Percentiles rank a stretch among this genome's conserved stretches.
These are phyloP conservation scores for Melanotaenia nigrans DNA, from an alignment of 2,797 vertebrate genomes.

Conservation along the genomic window DNA sequence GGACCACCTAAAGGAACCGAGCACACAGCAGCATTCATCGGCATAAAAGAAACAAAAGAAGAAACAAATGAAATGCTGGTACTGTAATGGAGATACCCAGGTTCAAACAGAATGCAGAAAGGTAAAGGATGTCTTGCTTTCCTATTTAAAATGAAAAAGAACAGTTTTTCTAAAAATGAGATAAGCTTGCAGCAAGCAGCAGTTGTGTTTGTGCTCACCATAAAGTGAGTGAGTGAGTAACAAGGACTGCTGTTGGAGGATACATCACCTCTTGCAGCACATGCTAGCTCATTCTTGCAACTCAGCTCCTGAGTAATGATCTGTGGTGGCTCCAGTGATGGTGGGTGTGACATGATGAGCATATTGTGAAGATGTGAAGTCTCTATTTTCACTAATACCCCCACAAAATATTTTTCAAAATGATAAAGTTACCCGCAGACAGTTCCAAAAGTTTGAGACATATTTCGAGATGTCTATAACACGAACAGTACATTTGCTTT, in stretches of 20 bases:
- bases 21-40: constrained; percentile 37
- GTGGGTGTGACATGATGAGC: constrained; percentile 11
- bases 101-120: constrained; percentile 48
- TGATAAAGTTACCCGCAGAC: not conserved
- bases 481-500: not conserved
- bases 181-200: constrained; percentile 37
- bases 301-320: constrained; percentile 44
- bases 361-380: constrained; percentile 13
- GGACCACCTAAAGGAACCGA: constrained; percentile 38
- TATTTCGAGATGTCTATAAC: not conserved
- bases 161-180: constrained; percentile 24
- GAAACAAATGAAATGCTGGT: constrained; percentile 26
- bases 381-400: not conserved
- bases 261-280: constrained; percentile 32
- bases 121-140: constrained; percentile 25
- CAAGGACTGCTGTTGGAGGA: constrained; percentile 40
- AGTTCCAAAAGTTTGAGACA: constrained; percentile 12
- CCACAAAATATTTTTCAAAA: constrained; percentile 18
- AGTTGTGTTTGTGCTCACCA: constrained; percentile 18
- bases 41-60: constrained; percentile 40
- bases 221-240: constrained; percentile 29
- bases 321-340: constrained; percentile 19
- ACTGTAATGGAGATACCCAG: constrained; percentile 19
- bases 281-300: constrained; percentile 24
- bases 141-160: constrained; percentile 17